Evolutionary conservation across 1,140 invertebrate genomes (phyloP), one percentile per base, ranked within the genome.

Genomic region (Uloborus diversus): DNA sequence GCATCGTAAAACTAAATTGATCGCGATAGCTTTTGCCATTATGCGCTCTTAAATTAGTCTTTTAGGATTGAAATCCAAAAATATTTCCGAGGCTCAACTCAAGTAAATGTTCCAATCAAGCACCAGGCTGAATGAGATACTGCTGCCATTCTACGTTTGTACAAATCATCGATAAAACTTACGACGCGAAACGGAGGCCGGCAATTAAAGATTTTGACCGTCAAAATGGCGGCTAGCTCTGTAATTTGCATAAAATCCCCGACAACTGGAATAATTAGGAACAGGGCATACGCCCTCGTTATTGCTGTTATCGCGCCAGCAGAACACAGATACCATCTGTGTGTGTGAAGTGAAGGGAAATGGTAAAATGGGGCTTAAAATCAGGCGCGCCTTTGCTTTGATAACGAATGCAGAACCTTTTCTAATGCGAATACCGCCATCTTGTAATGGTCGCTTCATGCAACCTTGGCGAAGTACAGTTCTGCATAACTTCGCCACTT

Each of bases 181-280:
- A n/a, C n/a, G n/a, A n/a, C n/a, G n/a, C n/a, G n/a, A n/a, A n/a
- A n/a, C n/a, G n/a, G n/a, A n/a, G n/a, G 37, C 9, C 5, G 20
- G 32, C 64, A 66, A 66, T 66, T 49, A 66, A 66, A 49, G 25
- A 35, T 17, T 62, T 62, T 20, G 13, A 11, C 23, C 56, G 27
- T 9, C 37, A 42, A 42, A 42, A 42, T 42, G 37, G 25, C 56
- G 59, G n/a, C n/a, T n/a, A n/a, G 13, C 17, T 17, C 56, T 42
- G 73, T 66, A 78, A 78, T 78, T 78, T 78, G 73, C 73, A 78
- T 78, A 78, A 78, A 73, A 65, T 78, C 61, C 73, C 73, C 30
- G 59, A 20, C 37, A 73, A 73, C 37, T 25, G 28, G 73, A 65
- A 78, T 78, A 78, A 78, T 78, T 78, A 78, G 73, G 47, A 17